Evolutionary conservation across 2,113 vertebrate species (phyloP), one percentile per base, ranked within the genome.

Genomic region (Acanthochromis polyacanthus): DNA sequence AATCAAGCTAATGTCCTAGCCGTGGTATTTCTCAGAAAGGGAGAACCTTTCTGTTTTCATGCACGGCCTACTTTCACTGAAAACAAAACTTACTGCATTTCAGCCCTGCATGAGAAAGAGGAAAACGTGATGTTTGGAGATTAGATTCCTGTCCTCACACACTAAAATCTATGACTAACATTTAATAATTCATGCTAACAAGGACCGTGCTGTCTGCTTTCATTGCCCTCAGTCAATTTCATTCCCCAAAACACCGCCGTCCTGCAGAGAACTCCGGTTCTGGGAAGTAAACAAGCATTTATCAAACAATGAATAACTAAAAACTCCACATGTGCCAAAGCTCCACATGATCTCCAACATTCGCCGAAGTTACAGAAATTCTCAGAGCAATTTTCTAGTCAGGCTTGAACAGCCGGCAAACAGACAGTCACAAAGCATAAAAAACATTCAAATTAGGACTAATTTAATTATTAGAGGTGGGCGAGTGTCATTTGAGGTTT

Each of bases 131-230:
- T 12, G 57, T 68, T 71, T 53, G 57, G n/a, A 38, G 46, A 7
- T 43, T 46, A 32, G 64, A 78, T 64, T 71, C 30, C 56, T 61
- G 17, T 16, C 12, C 36, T 70, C 43, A 1, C 25, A 17, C 17
- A 50, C 30, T 22, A 28, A 75, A 70, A 30, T 65, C 53, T 48
- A 23, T 0, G 6, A 17, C 56, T 9, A 55, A 70, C 59, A 51
- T 67, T 84, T 32, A 82, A 84, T 84, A 60, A 82, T 82, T 82
- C 48, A 90, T 77, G 23, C 36, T 1, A 59, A 83, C 70, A 69
- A 51, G 28, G 9, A 7, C 40, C 0, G 3, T 1, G 10, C 63
- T 57, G 75, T 75, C 70, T 78, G 20, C n/a, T 60, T 56, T 19
- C 19, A 45, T 77, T 10, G 22, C 64, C 46, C 57, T 75, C 40